These are phyloP conservation scores for Belonocnema kinseyi DNA, from an alignment of 1,140 invertebrate species.

Conservation along the genomic window DNA sequence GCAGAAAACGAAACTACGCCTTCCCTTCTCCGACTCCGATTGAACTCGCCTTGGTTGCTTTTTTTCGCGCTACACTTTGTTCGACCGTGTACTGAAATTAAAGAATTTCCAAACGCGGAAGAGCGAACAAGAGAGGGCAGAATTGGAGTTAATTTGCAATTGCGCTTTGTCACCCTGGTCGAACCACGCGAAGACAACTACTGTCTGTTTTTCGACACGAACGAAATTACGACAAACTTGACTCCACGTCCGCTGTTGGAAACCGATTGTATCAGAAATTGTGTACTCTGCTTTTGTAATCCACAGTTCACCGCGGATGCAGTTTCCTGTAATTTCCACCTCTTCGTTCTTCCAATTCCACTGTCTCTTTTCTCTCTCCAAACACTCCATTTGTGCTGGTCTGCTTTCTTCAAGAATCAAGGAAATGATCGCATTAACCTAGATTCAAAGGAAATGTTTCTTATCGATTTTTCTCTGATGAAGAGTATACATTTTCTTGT, in stretches of 20 bases:
- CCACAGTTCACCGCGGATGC: slow-evolving; percentile 22
- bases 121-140: slow-evolving; percentile 42
- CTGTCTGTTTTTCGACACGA: slow-evolving; percentile 54
- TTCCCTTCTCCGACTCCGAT: neutral
- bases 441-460: neutral
- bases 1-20: slow-evolving; percentile 10
- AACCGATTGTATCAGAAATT: slow-evolving; percentile 29
- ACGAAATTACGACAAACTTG: slow-evolving; percentile 57
- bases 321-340: slow-evolving; percentile 29
- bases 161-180: slow-evolving; percentile 38
- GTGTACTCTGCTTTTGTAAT: slow-evolving; percentile 28
- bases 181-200: slow-evolving; percentile 35
- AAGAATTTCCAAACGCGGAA: slow-evolving; percentile 42
- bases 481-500: neutral
- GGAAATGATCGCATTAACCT: slow-evolving; percentile 21
- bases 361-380: slow-evolving; percentile 1
- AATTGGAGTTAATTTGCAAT: slow-evolving; percentile 61
- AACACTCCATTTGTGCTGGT: neutral
- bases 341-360: neutral
- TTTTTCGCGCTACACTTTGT: neutral
- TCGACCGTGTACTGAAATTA: slow-evolving; percentile 22
- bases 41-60: neutral
- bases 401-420: neutral
- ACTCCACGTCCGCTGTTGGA: neutral
- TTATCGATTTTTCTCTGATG: neutral